Percentiles rank a stretch among this genome's conserved stretches.
Evolutionary conservation across 2,113 vertebrate genomes (phyloP).

Genomic region (Synchiropus splendidus): DNA sequence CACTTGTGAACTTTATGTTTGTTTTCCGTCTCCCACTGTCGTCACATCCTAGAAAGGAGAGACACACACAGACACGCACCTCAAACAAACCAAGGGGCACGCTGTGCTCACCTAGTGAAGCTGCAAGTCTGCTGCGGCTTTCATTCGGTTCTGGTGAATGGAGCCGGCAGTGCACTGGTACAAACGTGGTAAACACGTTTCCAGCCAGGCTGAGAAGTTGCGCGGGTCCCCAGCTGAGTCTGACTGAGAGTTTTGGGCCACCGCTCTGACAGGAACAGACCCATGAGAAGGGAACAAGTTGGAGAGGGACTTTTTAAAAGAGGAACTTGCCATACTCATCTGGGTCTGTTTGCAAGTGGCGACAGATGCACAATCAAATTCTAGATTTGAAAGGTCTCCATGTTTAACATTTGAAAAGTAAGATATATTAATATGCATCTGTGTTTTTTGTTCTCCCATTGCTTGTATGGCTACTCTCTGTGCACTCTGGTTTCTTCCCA

Average conservation of each 20-base stretch:
- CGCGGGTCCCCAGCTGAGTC: constrained; percentile 41
- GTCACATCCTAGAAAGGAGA: constrained; percentile 6
- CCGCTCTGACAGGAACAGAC: constrained; percentile 54
- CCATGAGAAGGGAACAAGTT: constrained; percentile 29
- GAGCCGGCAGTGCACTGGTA: constrained; percentile 29
- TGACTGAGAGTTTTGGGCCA: constrained; percentile 63
- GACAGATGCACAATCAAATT: too few relatives aligned
- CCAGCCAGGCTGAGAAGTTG: too few relatives aligned
- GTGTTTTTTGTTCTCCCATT: too few relatives aligned
- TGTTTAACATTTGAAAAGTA: too few relatives aligned
- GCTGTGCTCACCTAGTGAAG: constrained; percentile 8
- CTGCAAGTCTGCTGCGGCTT: background rate
- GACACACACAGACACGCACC: constrained; percentile 2
- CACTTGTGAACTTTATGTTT: background rate
- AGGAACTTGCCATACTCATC: constrained; percentile 38
- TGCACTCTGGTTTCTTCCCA: too few relatives aligned
- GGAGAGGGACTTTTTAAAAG: constrained; percentile 41
- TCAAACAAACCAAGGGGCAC: too few relatives aligned
- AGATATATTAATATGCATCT: too few relatives aligned
- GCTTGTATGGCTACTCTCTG: too few relatives aligned
- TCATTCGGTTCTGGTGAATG: constrained; percentile 21
- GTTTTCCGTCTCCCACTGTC: background rate
- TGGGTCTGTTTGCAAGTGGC: constrained; percentile 16
- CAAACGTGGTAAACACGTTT: background rate
- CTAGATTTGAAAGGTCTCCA: too few relatives aligned